Evolutionary conservation across 2,113 vertebrate species (phyloP).

Genomic region (Rana temporaria): DNA sequence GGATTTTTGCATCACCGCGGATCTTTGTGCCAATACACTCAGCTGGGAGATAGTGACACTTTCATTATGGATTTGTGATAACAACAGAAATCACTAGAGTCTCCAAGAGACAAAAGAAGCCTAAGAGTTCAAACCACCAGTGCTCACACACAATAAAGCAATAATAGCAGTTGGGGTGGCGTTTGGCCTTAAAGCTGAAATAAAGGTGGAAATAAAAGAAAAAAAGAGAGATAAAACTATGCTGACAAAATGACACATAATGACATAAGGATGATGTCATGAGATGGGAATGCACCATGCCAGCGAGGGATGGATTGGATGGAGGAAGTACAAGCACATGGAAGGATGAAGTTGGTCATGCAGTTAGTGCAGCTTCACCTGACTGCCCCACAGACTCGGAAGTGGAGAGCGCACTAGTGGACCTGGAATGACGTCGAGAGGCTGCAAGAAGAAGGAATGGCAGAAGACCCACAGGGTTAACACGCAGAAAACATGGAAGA

Average conservation of each 20-base stretch:
- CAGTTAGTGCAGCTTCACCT: conserved; percentile 94
- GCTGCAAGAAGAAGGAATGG: conserved; percentile 93
- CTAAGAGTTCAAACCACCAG: too few relatives aligned
- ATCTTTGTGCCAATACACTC: too few relatives aligned
- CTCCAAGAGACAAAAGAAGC: too few relatives aligned
- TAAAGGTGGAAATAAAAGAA: neutral
- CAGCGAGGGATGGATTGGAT: conserved; percentile 63
- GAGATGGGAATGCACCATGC: conserved; percentile 68
- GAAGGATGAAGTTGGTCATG: conserved; percentile 79
- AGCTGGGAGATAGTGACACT: too few relatives aligned
- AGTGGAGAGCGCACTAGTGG: conserved; percentile 98
- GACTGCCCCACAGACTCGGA: conserved; percentile 96
- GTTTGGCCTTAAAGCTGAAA: neutral
- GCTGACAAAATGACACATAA: neutral
- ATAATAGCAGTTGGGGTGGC: too few relatives aligned
- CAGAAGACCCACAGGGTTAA: conserved; percentile 84
- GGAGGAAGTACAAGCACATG: conserved; percentile 69
- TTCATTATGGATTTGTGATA: too few relatives aligned
- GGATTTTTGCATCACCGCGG: too few relatives aligned
- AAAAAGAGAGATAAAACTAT: neutral
- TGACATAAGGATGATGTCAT: conserved; percentile 50
- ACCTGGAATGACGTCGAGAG: conserved; percentile 98
- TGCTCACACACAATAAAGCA: too few relatives aligned
- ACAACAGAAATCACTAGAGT: too few relatives aligned
- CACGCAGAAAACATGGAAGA: conserved; percentile 74